Evolutionary conservation across 2,113 vertebrate genomes (phyloP).

Genomic region (Rhadina sibilatrix): DNA sequence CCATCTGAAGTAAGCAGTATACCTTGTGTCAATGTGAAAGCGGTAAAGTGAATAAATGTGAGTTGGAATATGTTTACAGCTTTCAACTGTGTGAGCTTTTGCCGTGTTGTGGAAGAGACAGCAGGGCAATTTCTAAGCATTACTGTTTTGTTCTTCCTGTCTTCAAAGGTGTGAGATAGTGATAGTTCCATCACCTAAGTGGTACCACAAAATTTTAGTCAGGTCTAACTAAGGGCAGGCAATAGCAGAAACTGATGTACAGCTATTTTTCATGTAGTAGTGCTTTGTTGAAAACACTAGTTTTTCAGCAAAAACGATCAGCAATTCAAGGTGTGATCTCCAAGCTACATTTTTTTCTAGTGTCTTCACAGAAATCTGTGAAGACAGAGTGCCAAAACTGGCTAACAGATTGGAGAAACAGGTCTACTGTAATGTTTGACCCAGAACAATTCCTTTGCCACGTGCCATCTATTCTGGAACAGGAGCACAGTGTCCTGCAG

Average conservation of each 20-base stretch:
- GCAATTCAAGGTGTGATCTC: not conserved
- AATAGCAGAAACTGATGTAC: not conserved
- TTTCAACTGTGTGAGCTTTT: conserved; percentile 29
- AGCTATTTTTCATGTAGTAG: not conserved
- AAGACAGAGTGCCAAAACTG: not conserved
- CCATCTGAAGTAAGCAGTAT: conserved; percentile 1
- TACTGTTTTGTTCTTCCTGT: not conserved
- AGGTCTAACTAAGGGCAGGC: not conserved
- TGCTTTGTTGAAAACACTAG: not conserved
- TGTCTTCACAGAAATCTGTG: not conserved
- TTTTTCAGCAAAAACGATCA: not conserved
- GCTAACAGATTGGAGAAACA: not conserved
- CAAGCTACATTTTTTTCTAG: not conserved
- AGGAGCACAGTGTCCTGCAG: not conserved
- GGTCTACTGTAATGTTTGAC: not conserved
- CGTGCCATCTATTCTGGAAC: not conserved
- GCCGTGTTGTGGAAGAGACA: not conserved
- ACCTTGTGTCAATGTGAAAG: conserved; percentile 43
- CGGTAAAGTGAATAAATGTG: conserved; percentile 20
- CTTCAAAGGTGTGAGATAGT: not conserved
- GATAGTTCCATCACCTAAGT: not conserved
- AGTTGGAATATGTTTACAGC: conserved; percentile 59
- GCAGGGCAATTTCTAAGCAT: not conserved
- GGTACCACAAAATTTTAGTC: not conserved
- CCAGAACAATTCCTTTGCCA: not conserved